Base-by-base conservation (phyloP, 2,797 vertebrate species). In the Philypnodon macrostomus region DNA sequence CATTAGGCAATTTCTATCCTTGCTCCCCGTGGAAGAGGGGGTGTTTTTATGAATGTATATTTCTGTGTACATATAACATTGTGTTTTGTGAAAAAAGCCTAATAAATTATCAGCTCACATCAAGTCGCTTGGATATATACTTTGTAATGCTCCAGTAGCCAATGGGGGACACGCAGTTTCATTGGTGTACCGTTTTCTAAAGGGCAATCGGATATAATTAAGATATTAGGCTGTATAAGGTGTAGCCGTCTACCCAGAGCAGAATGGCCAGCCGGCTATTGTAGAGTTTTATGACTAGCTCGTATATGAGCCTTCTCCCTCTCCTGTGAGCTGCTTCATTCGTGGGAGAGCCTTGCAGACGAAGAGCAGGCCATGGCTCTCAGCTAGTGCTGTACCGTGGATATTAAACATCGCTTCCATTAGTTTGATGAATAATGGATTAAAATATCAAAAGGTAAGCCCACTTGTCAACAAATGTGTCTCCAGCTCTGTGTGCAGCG, bases 271-370 rank as follows among this genome's bases (percentile, higher is more conserved):
- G 90, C 90, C 91, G 91, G 93, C 95, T 94, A 97, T 98, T 98
- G 95, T 96, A 91, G 91, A 91, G 89, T 97, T 98, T 98, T 98
- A 98, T 97, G 94, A 94, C 94, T 93, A 90, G 93, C 91, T 93
- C 92, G 89, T 94, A 91, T 88, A 93, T 93, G 93, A 95, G 92
- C 85, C 91, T 94, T 93, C 93, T 92, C 90, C 91, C 93, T 94
- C 92, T 91, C 89, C 91, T 91, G 90, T 86, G 83, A 90, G 88
- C 89, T 81, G 90, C 90, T 91, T 95, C 92, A 94, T 91, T 94
- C 88, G 89, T 89, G 90, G 81, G 85, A 76, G 74, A 79, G 80
- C 87, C 90, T 86, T 85, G 84, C 78, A 85, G 87, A 84, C 86
- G 81, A 88, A 87, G 86, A 92, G 92, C 89, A 90, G 90, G 91